Evolutionary conservation across 2,888 invertebrate genomes (phyloP).

Genomic region (Galeopsomyia nigrocyanea): DNA sequence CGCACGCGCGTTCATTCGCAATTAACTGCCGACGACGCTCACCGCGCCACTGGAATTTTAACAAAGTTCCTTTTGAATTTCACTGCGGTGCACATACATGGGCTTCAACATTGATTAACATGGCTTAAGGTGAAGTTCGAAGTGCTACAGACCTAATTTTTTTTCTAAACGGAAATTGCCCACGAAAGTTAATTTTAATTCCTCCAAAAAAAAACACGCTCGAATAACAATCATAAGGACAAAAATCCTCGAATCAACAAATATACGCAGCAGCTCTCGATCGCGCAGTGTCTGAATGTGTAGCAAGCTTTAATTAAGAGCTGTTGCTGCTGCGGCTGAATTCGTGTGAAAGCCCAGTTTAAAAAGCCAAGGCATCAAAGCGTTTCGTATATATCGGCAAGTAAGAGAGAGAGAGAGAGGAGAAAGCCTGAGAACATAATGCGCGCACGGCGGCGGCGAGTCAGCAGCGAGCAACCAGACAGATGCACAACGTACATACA

Average conservation of each 20-base stretch:
- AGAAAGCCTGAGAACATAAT: slow-evolving; percentile 68
- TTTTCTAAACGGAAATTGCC: too few relatives aligned
- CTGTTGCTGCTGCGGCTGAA: slow-evolving; percentile 39
- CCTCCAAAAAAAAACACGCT: too few relatives aligned
- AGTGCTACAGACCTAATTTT: too few relatives aligned
- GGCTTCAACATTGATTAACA: too few relatives aligned
- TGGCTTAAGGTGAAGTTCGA: too few relatives aligned
- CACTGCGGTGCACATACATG: not conserved
- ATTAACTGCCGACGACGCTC: slow-evolving; percentile 44
- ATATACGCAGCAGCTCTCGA: not conserved
- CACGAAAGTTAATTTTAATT: too few relatives aligned
- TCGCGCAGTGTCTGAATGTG: not conserved
- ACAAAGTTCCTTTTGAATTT: slow-evolving; percentile 39
- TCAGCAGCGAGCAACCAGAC: slow-evolving; percentile 7
- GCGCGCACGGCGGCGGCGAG: slow-evolving; percentile 51
- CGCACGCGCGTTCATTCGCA: slow-evolving; percentile 23
- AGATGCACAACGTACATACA: slow-evolving; percentile 30
- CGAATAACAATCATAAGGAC: too few relatives aligned
- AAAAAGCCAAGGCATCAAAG: slow-evolving; percentile 42
- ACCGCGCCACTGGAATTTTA: slow-evolving; percentile 36
- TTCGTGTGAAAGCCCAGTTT: slow-evolving; percentile 65
- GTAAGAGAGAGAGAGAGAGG: slow-evolving; percentile 62
- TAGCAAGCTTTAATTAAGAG: not conserved
- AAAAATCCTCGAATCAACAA: too few relatives aligned
- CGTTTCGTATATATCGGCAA: slow-evolving; percentile 23